Percentiles rank a stretch among this genome's conserved stretches.
These are phyloP conservation scores for Polyergus mexicanus DNA, from an alignment of 1,140 invertebrate genomes.

Conservation along the genomic window DNA sequence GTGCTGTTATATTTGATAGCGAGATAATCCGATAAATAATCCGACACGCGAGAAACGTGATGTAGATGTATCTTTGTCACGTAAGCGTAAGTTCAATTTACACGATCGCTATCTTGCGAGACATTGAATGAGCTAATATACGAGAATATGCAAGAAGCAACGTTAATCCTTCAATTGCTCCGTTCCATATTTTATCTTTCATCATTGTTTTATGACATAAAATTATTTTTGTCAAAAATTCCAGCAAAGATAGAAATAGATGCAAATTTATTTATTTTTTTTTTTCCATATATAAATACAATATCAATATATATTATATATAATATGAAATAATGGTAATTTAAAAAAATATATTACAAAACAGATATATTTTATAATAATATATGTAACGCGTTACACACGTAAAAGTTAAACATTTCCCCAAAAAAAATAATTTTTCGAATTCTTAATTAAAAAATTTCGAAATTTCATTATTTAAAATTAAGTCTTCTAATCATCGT, in stretches of 20 bases:
- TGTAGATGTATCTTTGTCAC: not conserved
- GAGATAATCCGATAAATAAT: constrained; percentile 2
- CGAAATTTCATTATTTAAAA: not conserved
- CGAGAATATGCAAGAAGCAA: not conserved
- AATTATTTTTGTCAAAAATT: not conserved
- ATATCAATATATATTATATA: not conserved
- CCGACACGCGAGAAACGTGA: not conserved
- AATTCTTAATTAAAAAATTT: constrained; percentile 3
- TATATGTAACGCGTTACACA: not conserved
- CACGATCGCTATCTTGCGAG: not conserved
- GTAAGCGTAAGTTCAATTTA: not conserved
- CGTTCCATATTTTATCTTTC: not conserved
- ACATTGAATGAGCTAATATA: not conserved
- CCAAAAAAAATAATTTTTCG: not conserved
- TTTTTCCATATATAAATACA: not conserved
- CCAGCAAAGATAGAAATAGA: not conserved
- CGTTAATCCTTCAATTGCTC: not conserved
- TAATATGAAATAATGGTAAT: not conserved
- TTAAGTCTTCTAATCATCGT: not conserved
- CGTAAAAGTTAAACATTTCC: not conserved
- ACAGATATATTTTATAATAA: not conserved
- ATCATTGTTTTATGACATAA: not conserved
- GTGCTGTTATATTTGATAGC: constrained; percentile 13
- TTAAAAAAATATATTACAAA: not conserved
- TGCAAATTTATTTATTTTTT: constrained; percentile 2